Evolutionary conservation across 2,797 vertebrate genomes (phyloP).

Genomic region (Nasua narica): DNA sequence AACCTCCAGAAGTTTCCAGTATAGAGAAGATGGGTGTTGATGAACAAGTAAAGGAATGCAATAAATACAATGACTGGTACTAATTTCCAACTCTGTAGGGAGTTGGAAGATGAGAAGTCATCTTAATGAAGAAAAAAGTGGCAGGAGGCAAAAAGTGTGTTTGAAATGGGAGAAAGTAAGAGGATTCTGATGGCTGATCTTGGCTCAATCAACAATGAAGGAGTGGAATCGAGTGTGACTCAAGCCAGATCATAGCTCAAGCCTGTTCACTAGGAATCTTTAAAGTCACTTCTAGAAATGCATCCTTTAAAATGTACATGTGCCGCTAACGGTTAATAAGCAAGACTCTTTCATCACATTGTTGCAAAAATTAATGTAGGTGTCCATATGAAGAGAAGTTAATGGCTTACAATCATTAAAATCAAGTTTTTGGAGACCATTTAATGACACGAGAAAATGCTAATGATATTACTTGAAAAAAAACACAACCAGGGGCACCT

Average conservation of each 20-base stretch:
- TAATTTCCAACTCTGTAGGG: background rate
- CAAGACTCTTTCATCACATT: background rate
- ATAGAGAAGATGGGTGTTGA: background rate
- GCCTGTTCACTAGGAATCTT: background rate
- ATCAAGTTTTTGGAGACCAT: background rate
- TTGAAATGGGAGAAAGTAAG: background rate
- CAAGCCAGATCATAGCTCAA: background rate
- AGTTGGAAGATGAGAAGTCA: background rate
- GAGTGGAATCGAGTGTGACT: background rate
- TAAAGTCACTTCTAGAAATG: background rate
- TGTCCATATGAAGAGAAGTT: background rate
- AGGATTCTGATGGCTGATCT: background rate
- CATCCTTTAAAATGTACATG: background rate
- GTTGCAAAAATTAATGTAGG: background rate
- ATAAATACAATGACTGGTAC: background rate
- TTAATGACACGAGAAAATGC: background rate
- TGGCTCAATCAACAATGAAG: background rate
- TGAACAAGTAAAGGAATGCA: background rate
- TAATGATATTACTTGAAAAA: background rate
- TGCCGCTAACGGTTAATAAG: background rate
- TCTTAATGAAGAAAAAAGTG: background rate
- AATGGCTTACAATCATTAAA: background rate
- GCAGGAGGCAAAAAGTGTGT: background rate
- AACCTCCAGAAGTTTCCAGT: background rate
- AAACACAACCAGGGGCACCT: no score